Conservation (phyloP, 2,113 vertebrate species). For the Tonatia bakeri region DNA sequence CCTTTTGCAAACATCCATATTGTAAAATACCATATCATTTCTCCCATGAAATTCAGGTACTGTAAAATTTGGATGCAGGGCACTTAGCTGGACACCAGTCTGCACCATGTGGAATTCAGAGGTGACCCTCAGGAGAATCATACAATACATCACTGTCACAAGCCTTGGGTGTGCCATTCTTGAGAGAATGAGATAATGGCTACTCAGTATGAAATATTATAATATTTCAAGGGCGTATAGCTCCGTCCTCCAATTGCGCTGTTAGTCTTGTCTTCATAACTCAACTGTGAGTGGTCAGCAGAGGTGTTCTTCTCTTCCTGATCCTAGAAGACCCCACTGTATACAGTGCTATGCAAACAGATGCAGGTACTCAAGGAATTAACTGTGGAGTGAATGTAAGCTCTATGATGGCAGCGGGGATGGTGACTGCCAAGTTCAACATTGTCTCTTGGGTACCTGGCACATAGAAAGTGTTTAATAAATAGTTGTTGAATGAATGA, state of each 20-base stretch:
- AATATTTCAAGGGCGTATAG: background rate
- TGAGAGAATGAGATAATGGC: background rate
- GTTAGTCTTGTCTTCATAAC: background rate
- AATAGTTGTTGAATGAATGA: background rate
- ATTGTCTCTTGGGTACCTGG: background rate
- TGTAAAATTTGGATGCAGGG: background rate
- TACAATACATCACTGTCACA: background rate
- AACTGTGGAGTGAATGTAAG: no score
- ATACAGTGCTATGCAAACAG: no score
- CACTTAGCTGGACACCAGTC: background rate
- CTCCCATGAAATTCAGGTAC: background rate
- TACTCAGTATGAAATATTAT: background rate
- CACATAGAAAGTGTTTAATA: background rate
- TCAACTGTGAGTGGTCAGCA: background rate
- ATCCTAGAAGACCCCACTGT: fast-evolving
- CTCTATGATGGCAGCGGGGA: background rate
- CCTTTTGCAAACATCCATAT: background rate
- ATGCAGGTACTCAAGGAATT: background rate
- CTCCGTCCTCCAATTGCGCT: background rate
- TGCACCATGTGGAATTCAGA: background rate
- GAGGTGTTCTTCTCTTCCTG: background rate
- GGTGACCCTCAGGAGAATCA: background rate
- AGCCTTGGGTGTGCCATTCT: background rate
- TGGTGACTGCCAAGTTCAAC: background rate
- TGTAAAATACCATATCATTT: background rate